phyloP scores from a whole-genome alignment of 2,888 invertebrate genomes.

The Drosophila leonis region DNA sequence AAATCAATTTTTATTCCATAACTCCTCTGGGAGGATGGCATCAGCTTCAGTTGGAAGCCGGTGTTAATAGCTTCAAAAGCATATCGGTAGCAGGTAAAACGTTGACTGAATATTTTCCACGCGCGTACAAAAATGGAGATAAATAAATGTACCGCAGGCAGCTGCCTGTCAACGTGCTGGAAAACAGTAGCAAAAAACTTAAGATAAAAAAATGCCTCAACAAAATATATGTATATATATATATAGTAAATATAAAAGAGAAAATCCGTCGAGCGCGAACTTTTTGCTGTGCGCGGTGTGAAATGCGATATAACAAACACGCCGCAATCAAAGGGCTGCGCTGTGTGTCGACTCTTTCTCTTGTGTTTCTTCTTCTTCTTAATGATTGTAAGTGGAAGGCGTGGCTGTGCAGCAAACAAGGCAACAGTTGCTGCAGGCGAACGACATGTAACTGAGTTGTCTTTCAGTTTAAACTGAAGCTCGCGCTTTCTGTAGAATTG shows the following conservation, averaged over 20 bases:
- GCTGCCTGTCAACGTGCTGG: constrained; percentile 10
- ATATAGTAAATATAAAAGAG: constrained; percentile 7
- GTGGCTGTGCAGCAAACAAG: neutral
- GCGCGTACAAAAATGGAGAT: constrained; percentile 16
- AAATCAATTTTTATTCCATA: constrained; percentile 15
- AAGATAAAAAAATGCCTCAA: constrained; percentile 1
- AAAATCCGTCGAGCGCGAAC: constrained; percentile 34
- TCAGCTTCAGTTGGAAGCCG: constrained; percentile 12
- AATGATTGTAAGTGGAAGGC: neutral
- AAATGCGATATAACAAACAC: constrained; percentile 62
- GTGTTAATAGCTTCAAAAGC: constrained; percentile 36
- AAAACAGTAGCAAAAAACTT: constrained; percentile 9
- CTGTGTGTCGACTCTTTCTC: constrained; percentile 11
- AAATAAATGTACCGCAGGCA: constrained; percentile 27
- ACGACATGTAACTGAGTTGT: neutral
- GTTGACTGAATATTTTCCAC: constrained; percentile 13
- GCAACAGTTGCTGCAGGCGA: neutral
- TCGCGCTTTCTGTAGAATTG: constrained; percentile 6
- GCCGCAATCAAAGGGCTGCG: constrained; percentile 41
- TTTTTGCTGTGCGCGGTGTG: constrained; percentile 56
- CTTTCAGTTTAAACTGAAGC: neutral
- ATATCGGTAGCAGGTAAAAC: constrained; percentile 17
- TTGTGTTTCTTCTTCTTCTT: constrained; percentile 27
- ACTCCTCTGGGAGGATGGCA: neutral
- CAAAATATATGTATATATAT: neutral